Conservation (phyloP, 2,888 invertebrate genomes). For the Ariolimax columbianus region DNA sequence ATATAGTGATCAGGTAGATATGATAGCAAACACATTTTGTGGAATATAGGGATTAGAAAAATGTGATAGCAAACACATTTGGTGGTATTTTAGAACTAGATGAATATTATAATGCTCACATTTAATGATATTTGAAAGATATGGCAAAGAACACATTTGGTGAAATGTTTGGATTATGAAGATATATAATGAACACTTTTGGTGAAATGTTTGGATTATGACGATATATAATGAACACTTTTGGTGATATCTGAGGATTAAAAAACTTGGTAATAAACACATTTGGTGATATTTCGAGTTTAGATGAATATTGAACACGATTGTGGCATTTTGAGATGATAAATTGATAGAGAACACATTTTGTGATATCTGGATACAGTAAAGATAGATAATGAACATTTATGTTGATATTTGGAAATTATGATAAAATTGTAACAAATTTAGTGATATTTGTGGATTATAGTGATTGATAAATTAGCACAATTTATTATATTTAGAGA, state of each 20-base stretch:
- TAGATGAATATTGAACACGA: too few species aligned
- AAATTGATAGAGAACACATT: too few species aligned
- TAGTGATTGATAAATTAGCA: too few species aligned
- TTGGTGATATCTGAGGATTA: background rate
- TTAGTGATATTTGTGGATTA: too few species aligned
- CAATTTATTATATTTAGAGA: too few species aligned
- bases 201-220: background rate
- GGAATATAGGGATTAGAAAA: background rate
- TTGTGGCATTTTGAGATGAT: too few species aligned
- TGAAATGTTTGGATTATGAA: background rate
- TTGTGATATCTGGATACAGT: too few species aligned
- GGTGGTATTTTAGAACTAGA: background rate
- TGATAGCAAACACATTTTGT: background rate
- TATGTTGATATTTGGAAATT: too few species aligned
- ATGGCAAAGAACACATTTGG: conserved; percentile 4
- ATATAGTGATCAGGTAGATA: background rate
- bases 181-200: background rate
- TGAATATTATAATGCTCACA: background rate
- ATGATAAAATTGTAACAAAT: too few species aligned
- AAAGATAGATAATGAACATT: too few species aligned
- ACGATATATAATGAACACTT: background rate
- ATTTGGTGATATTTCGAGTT: background rate
- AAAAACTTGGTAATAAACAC: background rate
- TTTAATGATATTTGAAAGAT: background rate
- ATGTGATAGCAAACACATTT: background rate